Conservation (phyloP, 2,888 invertebrate genomes). For the Cantharis flavilabris region DNA sequence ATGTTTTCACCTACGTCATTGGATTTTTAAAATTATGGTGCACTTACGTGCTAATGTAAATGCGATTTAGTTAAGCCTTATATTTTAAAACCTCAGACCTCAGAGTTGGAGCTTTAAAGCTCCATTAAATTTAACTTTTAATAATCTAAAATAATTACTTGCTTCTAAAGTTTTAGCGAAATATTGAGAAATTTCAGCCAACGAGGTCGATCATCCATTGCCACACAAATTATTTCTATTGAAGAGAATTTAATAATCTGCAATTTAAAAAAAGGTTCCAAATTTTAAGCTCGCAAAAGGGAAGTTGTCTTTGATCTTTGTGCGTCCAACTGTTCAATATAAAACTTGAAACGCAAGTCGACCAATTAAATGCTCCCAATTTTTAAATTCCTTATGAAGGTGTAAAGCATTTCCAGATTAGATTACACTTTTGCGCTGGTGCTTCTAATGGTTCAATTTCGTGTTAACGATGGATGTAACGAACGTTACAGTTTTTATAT, state of each 20-base stretch:
- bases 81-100: not conserved
- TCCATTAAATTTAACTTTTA: not conserved
- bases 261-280: not conserved
- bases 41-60: not conserved
- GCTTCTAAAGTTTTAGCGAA: not conserved
- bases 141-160: not conserved
- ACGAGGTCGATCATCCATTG: not conserved
- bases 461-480: not conserved
- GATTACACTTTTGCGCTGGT: not conserved
- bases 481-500: not conserved
- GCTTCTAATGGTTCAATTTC: not conserved
- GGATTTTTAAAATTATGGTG: not conserved
- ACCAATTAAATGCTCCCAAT: not conserved
- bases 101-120: not conserved
- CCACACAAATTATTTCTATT: not conserved
- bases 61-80: not conserved
- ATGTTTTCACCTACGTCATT: conserved; percentile 13
- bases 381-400: not conserved
- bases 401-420: not conserved
- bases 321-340: not conserved
- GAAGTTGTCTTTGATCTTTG: not conserved
- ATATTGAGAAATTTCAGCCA: not conserved
- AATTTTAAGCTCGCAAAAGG: not conserved
- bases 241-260: not conserved
- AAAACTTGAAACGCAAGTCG: not conserved